phyloP scores from a whole-genome alignment of 1,140 invertebrate genomes.

The Neodiprion virginianus region DNA sequence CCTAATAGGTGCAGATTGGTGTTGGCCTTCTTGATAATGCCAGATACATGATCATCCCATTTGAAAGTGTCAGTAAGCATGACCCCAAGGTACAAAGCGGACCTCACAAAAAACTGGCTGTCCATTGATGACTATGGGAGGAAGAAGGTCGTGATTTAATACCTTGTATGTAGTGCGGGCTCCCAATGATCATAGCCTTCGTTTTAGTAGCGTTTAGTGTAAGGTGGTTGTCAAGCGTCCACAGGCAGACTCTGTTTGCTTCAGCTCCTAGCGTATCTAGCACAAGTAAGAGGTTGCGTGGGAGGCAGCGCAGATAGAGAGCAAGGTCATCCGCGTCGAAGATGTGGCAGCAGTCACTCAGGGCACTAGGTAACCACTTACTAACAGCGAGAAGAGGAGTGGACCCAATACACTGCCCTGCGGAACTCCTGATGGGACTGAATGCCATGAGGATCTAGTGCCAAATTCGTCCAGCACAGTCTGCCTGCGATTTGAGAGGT shows the following conservation, averaged over 20 bases:
- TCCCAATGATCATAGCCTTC: background rate
- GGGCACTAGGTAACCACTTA: background rate
- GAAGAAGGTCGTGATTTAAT: background rate
- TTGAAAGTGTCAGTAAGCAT: background rate
- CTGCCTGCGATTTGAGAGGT: no score
- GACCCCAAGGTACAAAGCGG: background rate
- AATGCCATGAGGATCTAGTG: no score
- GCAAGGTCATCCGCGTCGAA: no score
- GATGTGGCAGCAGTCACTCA: no score
- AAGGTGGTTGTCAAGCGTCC: background rate
- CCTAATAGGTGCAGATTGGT: background rate
- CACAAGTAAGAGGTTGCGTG: no score
- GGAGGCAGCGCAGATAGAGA: no score
- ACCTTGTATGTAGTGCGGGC: background rate
- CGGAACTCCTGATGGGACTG: no score
- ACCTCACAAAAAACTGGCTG: background rate
- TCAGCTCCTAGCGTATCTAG: no score
- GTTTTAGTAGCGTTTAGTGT: background rate
- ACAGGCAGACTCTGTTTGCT: no score
- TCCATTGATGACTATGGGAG: no score
- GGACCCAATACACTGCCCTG: background rate
- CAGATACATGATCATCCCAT: constrained; percentile 1
- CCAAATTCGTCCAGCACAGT: no score
- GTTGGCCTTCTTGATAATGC: background rate
- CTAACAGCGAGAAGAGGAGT: constrained; percentile 6